Conservation (phyloP, 2,888 invertebrate genomes). For the Eupithecia subumbrata region DNA sequence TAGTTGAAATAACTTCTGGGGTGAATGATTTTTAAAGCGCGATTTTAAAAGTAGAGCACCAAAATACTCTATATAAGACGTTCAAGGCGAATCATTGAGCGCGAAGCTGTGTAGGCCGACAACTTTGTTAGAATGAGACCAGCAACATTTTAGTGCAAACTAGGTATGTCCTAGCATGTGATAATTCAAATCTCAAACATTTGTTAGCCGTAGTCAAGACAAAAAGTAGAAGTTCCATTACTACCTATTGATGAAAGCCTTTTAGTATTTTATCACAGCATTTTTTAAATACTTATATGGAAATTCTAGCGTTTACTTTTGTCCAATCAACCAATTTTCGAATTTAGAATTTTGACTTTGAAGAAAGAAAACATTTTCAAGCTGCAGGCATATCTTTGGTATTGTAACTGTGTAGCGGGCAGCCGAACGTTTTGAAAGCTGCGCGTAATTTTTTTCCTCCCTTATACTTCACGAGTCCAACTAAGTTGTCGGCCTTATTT, state of each 20-base stretch:
- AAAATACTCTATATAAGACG: neutral
- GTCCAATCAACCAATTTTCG: neutral
- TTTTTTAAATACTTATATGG: neutral
- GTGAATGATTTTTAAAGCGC: neutral
- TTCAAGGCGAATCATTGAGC: slow-evolving; percentile 4
- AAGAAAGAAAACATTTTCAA: neutral
- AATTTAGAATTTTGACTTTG: neutral
- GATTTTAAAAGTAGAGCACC: neutral
- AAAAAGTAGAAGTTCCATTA: neutral
- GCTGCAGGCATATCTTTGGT: neutral
- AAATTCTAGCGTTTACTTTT: neutral
- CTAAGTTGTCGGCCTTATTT: slow-evolving; percentile 7
- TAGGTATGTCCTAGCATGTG: neutral
- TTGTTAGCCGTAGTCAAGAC: neutral
- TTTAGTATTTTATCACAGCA: neutral
- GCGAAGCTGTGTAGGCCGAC: neutral
- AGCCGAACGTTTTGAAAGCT: neutral
- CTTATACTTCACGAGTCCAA: neutral
- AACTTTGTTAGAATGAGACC: neutral
- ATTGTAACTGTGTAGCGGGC: neutral
- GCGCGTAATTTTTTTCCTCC: neutral
- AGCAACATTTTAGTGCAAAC: neutral
- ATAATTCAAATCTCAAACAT: neutral
- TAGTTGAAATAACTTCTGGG: neutral
- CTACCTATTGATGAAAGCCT: neutral